These are phyloP conservation scores for Octopus bimaculoides DNA, from an alignment of 1,140 invertebrate species.

Conservation along the genomic window DNA sequence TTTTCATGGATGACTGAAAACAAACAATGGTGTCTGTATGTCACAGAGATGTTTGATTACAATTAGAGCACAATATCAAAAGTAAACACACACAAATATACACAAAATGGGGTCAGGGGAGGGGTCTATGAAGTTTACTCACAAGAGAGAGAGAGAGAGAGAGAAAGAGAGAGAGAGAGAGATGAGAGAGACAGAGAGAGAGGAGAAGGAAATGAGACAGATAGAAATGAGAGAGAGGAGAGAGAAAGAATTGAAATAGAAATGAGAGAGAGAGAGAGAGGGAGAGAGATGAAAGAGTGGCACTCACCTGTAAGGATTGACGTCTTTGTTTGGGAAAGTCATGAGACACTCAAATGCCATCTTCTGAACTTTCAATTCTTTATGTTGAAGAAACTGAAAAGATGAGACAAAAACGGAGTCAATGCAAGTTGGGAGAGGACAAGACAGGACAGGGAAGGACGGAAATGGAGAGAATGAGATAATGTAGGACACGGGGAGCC, in stretches of 20 bases:
- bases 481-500: no score
- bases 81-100: no score
- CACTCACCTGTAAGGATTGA: conserved; percentile 70
- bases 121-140: not conserved
- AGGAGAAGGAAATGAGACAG: not conserved
- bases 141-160: not conserved
- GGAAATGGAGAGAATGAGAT: no score
- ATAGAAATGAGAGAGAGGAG: not conserved
- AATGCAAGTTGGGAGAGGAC: no score
- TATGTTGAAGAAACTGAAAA: conserved; percentile 71
- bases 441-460: no score
- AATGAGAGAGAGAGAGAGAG: no score
- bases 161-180: no score
- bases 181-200: no score
- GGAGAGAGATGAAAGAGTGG: not conserved
- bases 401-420: not conserved
- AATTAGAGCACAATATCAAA: not conserved
- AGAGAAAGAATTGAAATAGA: not conserved
- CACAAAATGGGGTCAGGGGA: no score
- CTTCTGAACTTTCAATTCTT: conserved; percentile 77
- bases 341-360: conserved; percentile 80
- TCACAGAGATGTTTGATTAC: not conserved
- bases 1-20: no score
- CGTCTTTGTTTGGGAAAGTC: conserved; percentile 76
- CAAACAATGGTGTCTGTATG: not conserved